Evolutionary conservation across 2,888 invertebrate genomes (phyloP).

Genomic region (Rhogogaster chlorosoma): DNA sequence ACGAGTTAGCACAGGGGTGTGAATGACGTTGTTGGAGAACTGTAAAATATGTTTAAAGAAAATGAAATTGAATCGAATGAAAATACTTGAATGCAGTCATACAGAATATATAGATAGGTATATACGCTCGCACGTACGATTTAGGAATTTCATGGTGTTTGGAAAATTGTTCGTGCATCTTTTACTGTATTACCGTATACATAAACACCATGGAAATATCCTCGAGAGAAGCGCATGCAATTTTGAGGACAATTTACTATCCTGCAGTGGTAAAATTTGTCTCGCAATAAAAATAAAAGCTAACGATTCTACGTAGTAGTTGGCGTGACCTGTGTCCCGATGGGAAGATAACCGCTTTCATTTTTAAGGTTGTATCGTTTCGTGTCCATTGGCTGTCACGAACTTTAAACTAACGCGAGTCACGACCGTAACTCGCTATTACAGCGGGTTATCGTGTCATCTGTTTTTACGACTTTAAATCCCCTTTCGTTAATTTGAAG

Average conservation of each 20-base stretch:
- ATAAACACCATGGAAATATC: slow-evolving; percentile 45
- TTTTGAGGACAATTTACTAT: slow-evolving; percentile 42
- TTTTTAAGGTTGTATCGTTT: slow-evolving; percentile 36
- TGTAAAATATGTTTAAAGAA: not conserved
- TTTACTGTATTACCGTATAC: not conserved
- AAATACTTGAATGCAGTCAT: not conserved
- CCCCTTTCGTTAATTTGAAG: slow-evolving; percentile 14
- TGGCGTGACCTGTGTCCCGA: slow-evolving; percentile 44
- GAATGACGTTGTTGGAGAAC: not conserved
- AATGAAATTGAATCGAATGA: not conserved
- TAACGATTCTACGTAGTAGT: slow-evolving; percentile 21
- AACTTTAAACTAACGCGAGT: slow-evolving; percentile 35
- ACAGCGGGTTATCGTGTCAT: slow-evolving; percentile 42
- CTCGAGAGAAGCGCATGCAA: slow-evolving; percentile 32
- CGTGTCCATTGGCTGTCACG: slow-evolving; percentile 41
- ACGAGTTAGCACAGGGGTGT: not conserved
- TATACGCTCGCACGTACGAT: not conserved
- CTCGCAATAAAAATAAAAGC: slow-evolving; percentile 40
- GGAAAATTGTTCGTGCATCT: slow-evolving; percentile 25
- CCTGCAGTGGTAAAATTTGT: slow-evolving; percentile 33
- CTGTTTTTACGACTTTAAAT: slow-evolving; percentile 45
- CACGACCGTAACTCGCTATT: slow-evolving; percentile 43
- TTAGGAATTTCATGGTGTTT: slow-evolving; percentile 40
- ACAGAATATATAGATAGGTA: not conserved
- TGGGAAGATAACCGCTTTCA: slow-evolving; percentile 34